Evolutionary conservation across 2,113 vertebrate genomes (phyloP).

Genomic region (Ageneiosus marmoratus): DNA sequence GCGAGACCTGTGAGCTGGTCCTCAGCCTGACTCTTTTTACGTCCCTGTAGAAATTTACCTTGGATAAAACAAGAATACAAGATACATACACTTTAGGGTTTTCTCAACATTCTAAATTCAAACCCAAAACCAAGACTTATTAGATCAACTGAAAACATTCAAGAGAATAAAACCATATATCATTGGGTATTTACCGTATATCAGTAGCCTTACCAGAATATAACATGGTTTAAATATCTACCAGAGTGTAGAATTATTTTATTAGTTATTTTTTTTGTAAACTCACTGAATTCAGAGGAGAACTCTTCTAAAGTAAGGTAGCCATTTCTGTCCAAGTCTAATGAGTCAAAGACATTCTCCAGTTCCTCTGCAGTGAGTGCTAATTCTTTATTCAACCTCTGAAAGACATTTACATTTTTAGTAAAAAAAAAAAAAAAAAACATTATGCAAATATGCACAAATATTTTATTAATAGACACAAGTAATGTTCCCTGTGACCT

Average conservation of each 20-base stretch:
- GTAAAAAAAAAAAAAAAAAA: no score
- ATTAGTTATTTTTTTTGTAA: background rate
- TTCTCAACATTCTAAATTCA: background rate
- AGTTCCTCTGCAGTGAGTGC: slow-evolving; percentile 85
- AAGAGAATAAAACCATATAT: background rate
- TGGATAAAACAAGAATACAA: slow-evolving; percentile 21
- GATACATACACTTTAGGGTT: background rate
- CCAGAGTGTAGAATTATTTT: background rate
- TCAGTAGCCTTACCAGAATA: background rate
- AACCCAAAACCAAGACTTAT: background rate
- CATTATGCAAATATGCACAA: no score
- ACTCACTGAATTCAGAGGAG: slow-evolving; percentile 89
- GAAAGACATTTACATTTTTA: slow-evolving; percentile 26
- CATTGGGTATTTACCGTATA: background rate
- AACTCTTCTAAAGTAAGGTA: slow-evolving; percentile 88
- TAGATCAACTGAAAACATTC: background rate
- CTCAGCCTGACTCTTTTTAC: slow-evolving; percentile 68
- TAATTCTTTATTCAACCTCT: slow-evolving; percentile 78
- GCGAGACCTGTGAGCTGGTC: slow-evolving; percentile 39
- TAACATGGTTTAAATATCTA: background rate
- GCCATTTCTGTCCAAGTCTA: slow-evolving; percentile 82
- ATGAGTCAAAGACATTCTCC: slow-evolving; percentile 86
- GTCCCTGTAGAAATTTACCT: slow-evolving; percentile 84
- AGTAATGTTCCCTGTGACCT: background rate
- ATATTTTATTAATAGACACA: no score